Evolutionary conservation across 2,888 invertebrate genomes (phyloP), one percentile per base, ranked within the genome.

Genomic region (Drosophila colorata): DNA sequence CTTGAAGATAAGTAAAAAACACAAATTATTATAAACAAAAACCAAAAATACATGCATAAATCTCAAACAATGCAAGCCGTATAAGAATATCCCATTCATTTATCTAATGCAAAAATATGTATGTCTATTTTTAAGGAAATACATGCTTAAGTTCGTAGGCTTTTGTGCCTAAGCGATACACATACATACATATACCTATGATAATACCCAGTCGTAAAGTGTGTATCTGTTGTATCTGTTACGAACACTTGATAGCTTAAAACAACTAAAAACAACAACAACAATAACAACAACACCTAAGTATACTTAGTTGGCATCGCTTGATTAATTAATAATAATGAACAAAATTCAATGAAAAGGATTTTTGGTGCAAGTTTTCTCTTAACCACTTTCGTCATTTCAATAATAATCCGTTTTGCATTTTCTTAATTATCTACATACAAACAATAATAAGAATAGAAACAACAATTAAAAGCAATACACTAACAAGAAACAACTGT

Each of bases 251-350:
- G 63, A 46, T 66, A 61, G 53, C 49, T 53, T 59, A 44, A 48
- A 52, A 28, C 31, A 18, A 57, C 35, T 43, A 55, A 14, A 51
- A 16, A 37, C 43, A 52, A 46, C 16, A 60, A 55, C 14, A 53
- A 37, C 20, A 44, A 23, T 7, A 28, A 46, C 11, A 53, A 66
- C 31, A 64, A 55, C 51, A 59, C 59, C 40, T 51, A 72, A 55
- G 53, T 74, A 84, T 59, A 63, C 57, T 84, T 80, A 81, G 90
- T 90, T 90, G 90, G 90, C 90, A 90, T 90, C 90, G 90, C 90
- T 90, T 90, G 90, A 85, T 86, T 71, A 85, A 72, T 63, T 74
- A 76, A 69, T 58, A 56, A 65, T 46, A 40, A 43, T 51, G 37
- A 14, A 47, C 46, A 58, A 61, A 55, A 47, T 48, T 38, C 33